phyloP scores from a whole-genome alignment of 2,113 vertebrate species.

The Mandrillus leucophaeus region DNA sequence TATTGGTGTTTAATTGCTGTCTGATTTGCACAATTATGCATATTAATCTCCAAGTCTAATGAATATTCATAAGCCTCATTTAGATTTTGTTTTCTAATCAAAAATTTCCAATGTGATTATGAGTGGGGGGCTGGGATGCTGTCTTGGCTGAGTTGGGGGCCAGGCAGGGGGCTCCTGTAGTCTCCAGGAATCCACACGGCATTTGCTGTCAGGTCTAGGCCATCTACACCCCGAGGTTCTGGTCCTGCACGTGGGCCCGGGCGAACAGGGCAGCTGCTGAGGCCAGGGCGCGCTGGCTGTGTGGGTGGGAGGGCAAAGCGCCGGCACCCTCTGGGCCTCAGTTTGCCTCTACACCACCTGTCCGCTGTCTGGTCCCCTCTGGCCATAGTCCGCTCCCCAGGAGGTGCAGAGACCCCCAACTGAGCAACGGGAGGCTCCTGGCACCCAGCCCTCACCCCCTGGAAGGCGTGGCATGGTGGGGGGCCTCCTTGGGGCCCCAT shows the following conservation, averaged over 20 bases:
- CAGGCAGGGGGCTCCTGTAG: neutral
- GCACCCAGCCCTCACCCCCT: no score
- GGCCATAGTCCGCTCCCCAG: neutral
- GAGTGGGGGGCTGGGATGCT: constrained; percentile 64
- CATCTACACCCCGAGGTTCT: neutral
- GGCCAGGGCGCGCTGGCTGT: neutral
- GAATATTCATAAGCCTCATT: constrained; percentile 94
- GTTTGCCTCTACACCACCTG: neutral
- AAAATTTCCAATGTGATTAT: constrained; percentile 85
- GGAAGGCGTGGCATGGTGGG: no score
- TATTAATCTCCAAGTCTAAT: constrained; percentile 93
- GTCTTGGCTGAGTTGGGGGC: rapidly evolving
- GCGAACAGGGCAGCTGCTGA: neutral
- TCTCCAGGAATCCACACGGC: constrained; percentile 2
- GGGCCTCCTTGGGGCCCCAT: no score
- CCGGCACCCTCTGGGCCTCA: neutral
- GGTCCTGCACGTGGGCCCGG: rapidly evolving
- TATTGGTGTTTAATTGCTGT: constrained; percentile 92
- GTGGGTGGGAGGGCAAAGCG: neutral
- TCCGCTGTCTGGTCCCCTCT: neutral
- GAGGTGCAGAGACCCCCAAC: neutral
- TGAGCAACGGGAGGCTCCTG: neutral
- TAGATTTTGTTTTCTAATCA: constrained; percentile 96
- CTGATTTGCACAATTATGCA: constrained; percentile 98
- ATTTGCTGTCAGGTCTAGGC: neutral